Percentiles rank a stretch among this genome's conserved stretches.
phyloP scores from a whole-genome alignment of 2,888 invertebrate genomes.

The Drosophila niveifrons region DNA sequence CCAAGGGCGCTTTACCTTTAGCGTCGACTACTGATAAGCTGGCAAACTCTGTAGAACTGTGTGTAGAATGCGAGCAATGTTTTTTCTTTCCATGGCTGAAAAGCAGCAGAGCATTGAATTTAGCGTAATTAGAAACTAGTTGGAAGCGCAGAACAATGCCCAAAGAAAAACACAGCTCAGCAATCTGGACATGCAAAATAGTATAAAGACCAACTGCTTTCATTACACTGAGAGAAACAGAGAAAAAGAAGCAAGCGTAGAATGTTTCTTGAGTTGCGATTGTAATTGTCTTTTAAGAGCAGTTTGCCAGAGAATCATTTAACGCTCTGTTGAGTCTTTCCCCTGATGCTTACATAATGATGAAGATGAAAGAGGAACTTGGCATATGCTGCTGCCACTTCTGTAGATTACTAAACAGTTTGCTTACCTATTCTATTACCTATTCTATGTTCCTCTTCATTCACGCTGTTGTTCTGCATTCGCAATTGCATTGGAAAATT shows the following conservation, averaged over 20 bases:
- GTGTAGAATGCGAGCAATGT: constrained; percentile 10
- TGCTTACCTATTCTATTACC: constrained; percentile 12
- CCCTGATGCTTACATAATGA: constrained; percentile 55
- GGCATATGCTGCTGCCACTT: constrained; percentile 25
- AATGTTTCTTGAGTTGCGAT: constrained; percentile 20
- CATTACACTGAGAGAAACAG: constrained; percentile 45
- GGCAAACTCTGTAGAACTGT: constrained; percentile 6
- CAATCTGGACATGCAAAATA: constrained; percentile 59
- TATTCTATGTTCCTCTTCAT: neutral
- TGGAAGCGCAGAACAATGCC: constrained; percentile 41
- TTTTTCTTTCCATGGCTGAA: constrained; percentile 30
- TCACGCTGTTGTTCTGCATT: constrained; percentile 17
- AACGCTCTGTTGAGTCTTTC: constrained; percentile 65
- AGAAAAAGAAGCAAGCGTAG: neutral
- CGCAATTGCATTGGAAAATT: constrained; percentile 60
- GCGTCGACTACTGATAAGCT: constrained; percentile 50
- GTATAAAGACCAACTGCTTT: constrained; percentile 49
- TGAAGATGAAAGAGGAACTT: constrained; percentile 38
- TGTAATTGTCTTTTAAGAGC: constrained; percentile 58
- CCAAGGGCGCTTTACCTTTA: constrained; percentile 46
- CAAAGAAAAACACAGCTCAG: constrained; percentile 24
- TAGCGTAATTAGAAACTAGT: constrained; percentile 74
- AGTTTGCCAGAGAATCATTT: constrained; percentile 59
- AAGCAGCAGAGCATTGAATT: constrained; percentile 68
- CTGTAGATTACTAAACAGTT: constrained; percentile 50